Conservation (phyloP, 2,888 invertebrate genomes). For the Frankliniella intonsa region DNA sequence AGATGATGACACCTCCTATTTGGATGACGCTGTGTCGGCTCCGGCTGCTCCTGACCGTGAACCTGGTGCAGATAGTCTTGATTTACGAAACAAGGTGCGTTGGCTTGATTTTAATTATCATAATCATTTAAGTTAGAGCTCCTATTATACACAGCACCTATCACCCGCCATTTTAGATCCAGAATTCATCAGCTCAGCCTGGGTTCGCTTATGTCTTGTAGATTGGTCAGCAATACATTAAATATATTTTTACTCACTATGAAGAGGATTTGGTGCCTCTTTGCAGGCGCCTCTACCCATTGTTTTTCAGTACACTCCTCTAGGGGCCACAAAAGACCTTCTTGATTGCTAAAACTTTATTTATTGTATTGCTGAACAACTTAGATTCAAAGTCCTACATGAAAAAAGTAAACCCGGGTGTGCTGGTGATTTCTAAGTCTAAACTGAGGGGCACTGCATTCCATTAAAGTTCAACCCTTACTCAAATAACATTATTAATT, state of each 20-base stretch:
- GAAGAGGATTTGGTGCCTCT: too few species aligned
- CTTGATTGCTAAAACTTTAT: neutral
- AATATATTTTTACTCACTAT: too few species aligned
- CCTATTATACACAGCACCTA: too few species aligned
- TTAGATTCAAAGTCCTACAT: neutral
- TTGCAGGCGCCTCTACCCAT: too few species aligned
- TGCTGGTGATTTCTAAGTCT: neutral
- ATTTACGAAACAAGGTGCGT: slow-evolving; percentile 61
- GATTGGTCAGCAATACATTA: too few species aligned
- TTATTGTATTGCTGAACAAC: neutral
- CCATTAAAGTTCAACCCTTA: too few species aligned
- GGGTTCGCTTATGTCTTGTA: neutral
- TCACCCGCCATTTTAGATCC: too few species aligned
- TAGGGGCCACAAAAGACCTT: too few species aligned
- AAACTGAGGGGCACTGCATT: too few species aligned
- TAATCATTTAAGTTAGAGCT: too few species aligned
- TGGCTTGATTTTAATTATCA: slow-evolving; percentile 7
- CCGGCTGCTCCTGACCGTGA: slow-evolving; percentile 90
- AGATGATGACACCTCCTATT: slow-evolving; percentile 87
- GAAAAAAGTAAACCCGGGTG: neutral
- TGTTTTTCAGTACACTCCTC: too few species aligned
- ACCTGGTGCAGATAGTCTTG: slow-evolving; percentile 68
- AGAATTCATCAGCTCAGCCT: too few species aligned
- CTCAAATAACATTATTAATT: slow-evolving; percentile 30
- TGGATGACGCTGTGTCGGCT: slow-evolving; percentile 90